phyloP scores from a whole-genome alignment of 2,888 invertebrate genomes.

The Drosophila neonasuta region DNA sequence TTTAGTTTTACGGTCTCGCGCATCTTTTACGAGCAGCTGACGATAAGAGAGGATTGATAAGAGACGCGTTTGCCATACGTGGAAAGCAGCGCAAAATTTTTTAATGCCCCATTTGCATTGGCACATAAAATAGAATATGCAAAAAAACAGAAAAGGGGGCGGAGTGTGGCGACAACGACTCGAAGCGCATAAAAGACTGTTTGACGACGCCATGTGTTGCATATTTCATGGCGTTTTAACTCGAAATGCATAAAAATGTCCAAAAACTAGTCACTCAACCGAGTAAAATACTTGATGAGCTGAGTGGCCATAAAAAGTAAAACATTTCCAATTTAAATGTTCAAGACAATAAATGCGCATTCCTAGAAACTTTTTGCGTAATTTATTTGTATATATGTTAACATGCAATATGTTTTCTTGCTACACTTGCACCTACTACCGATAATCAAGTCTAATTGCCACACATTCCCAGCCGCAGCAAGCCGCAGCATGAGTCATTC shows the following conservation, averaged over 20 bases:
- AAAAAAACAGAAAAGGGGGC: conserved; percentile 22
- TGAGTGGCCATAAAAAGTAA: conserved; percentile 64
- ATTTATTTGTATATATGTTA: background rate
- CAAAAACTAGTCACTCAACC: conserved; percentile 35
- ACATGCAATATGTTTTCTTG: background rate
- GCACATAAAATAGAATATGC: conserved; percentile 57
- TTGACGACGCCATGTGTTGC: conserved; percentile 73
- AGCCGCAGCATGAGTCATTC: conserved; percentile 49
- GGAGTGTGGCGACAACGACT: conserved; percentile 23
- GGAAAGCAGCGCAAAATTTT: conserved; percentile 67
- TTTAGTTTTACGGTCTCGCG: conserved; percentile 63
- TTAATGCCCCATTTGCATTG: conserved; percentile 73
- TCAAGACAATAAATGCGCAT: background rate
- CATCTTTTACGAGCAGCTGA: conserved; percentile 64
- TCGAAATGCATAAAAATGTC: conserved; percentile 58
- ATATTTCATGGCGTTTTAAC: conserved; percentile 73
- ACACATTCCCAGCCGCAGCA: conserved; percentile 36
- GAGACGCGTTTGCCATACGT: conserved; percentile 50
- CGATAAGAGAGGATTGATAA: conserved; percentile 66
- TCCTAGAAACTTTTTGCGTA: background rate
- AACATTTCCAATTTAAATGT: conserved; percentile 32
- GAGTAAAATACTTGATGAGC: conserved; percentile 44
- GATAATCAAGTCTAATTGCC: conserved; percentile 51
- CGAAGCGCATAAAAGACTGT: conserved; percentile 65
- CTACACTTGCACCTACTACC: conserved; percentile 42